Evolutionary conservation across 2,888 invertebrate species (phyloP), one percentile per base, ranked within the genome.

Genomic region (Leptinotarsa rubiginosa): DNA sequence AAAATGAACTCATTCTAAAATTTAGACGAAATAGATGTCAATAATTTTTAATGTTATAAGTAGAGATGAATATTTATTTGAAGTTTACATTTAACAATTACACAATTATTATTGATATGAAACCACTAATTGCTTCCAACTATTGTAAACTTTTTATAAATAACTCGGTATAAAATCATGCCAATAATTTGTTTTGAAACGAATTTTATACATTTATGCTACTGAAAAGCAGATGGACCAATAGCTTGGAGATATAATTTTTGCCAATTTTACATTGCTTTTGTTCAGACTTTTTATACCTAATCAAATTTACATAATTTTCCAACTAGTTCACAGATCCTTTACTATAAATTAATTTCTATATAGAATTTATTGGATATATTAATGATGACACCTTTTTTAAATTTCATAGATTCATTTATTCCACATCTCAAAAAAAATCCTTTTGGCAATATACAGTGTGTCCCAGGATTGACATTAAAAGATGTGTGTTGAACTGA

Each of bases 1-100:
- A 80, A 75, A 82, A 83, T 84, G 84, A 82, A 80, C 81, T 85
- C 83, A 86, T 85, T 86, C 85, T 86, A 86, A 86, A 85, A 82
- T 80, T 83, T 83, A 83, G 82, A 82, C 80, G 81, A 82, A 83
- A 84, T 86, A 86, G 85, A 83, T 87, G 85, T 86, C 83, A 83
- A 85, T 83, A 83, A 84, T 81, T 84, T 85, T 81, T 81, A 84
- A 56, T 83, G 81, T 85, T 74, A 83, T 84, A 84, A 81, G 83
- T 84, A 84, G 84, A 84, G 83, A 81, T 82, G 64, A 66, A 81
- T 86, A 80, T 85, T 86, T 84, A 84, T 86, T 84, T 79, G 82
- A 85, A 84, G 83, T 84, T 85, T 84, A 83, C 82, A 83, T 73
- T 68, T 72, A 68, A 64, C 59, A 77, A 70, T 77, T 78, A 79